phyloP scores from a whole-genome alignment of 2,888 invertebrate species.

The Scelioninae gen. 1 region DNA sequence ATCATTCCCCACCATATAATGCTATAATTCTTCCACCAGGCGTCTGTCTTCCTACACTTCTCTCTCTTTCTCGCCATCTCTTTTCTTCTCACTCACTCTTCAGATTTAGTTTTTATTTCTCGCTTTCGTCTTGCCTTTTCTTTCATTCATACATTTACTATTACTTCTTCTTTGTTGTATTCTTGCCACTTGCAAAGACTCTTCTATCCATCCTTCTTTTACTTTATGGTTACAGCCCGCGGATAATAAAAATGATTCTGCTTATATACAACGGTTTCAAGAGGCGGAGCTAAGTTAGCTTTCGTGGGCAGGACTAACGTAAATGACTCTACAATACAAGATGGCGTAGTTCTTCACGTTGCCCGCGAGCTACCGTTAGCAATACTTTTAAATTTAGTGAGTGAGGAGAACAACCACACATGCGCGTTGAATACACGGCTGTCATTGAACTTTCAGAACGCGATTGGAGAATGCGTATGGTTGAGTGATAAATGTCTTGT shows the following conservation, averaged over 20 bases:
- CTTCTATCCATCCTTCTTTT: conserved; percentile 78
- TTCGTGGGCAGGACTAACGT: conserved; percentile 86
- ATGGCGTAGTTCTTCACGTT: conserved; percentile 84
- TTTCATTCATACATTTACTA: conserved; percentile 42
- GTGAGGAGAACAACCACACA: conserved; percentile 72
- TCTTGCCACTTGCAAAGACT: conserved; percentile 45
- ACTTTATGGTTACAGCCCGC: conserved; percentile 83
- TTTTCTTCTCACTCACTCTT: conserved; percentile 47
- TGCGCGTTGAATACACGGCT: conserved; percentile 49
- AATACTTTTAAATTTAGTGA: conserved; percentile 81
- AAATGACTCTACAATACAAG: conserved; percentile 86
- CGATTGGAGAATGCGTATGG: conserved; percentile 60
- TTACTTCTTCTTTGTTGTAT: conserved; percentile 36
- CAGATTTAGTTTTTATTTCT: conserved; percentile 60
- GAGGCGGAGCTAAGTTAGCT: conserved; percentile 85
- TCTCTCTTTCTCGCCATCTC: conserved; percentile 67
- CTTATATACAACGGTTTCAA: conserved; percentile 83
- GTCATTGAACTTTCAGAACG: conserved; percentile 57
- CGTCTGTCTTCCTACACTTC: conserved; percentile 65
- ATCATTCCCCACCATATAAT: conserved; percentile 83
- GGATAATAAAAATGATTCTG: conserved; percentile 85
- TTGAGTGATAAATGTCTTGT: conserved; percentile 53
- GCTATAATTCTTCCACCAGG: conserved; percentile 82
- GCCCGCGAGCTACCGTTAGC: conserved; percentile 77
- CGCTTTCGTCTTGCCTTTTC: conserved; percentile 42